Evolutionary conservation across 2,113 vertebrate species (phyloP), one percentile per base, ranked within the genome.

Genomic region (Myiozetetes cayanensis): DNA sequence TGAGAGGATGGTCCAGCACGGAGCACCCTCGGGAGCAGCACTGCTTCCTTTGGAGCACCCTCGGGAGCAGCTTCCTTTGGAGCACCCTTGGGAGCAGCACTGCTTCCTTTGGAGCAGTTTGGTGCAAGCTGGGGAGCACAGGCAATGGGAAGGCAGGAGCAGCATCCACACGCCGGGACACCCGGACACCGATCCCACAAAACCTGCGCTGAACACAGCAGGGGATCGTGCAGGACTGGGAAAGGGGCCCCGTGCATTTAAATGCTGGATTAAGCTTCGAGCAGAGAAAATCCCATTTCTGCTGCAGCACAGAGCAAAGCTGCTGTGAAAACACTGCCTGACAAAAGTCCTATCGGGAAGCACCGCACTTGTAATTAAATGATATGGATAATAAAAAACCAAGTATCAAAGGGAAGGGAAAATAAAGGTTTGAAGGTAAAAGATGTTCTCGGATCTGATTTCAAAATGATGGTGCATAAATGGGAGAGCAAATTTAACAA

Each of bases 371-470:
- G 9, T 90, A 92, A 95, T 96, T 94, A 96, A 96, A 75, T 59
- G 52, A 90, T 88, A 90, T 12, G 68, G 85, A 71, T 95, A 82
- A 92, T 92, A 78, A 86, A 91, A 91, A 84, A 21, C 14, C 74
- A 50, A 70, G 75, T 58, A 89, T 89, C 87, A 91, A 95, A 97
- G 85, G 68, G 46, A 93, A 89, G 52, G 46, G 49, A 88, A 92
- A 90, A 90, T 52, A 80, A 78, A 86, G 72, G 79, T 95, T 90
- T 86, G 85, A 80, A 94, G 72, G 88, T 89, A 84, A 95, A 74
- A 47, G 78, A 86, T 72, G 56, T 55, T 96, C 94, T 95, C 87
- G 90, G 85, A 92, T 94, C 79, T 52, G 85, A 96, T 97, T 96
- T 95, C 87, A 95, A 95, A 95, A 88, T 39, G 52, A 88, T 56